These are phyloP conservation scores for Xenentodon cancila DNA, from an alignment of 2,797 vertebrate genomes.

Conservation along the genomic window DNA sequence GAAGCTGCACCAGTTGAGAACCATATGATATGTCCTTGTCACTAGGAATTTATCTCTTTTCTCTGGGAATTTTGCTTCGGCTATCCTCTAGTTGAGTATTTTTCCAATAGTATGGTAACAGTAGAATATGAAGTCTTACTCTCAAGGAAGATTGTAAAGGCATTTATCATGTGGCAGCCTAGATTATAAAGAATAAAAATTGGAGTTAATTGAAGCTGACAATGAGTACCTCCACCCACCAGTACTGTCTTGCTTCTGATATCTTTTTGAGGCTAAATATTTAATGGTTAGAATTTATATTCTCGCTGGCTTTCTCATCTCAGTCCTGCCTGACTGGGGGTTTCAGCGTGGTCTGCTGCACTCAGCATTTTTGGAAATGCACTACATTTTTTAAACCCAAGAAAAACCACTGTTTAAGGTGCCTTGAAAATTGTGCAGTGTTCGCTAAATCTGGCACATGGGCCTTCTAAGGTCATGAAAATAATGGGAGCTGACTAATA, in stretches of 20 bases:
- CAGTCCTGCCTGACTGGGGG: background rate
- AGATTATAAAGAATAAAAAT: background rate
- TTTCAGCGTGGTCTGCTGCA: background rate
- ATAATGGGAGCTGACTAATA: too few relatives aligned
- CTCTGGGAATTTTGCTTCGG: background rate
- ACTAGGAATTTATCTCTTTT: background rate
- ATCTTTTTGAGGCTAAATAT: background rate
- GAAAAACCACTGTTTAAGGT: background rate
- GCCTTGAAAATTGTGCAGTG: background rate
- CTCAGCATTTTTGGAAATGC: background rate
- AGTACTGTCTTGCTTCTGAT: too few relatives aligned
- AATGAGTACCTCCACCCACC: background rate
- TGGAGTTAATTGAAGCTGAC: background rate
- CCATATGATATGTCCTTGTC: too few relatives aligned
- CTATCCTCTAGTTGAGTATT: background rate
- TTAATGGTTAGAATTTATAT: background rate
- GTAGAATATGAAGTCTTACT: background rate
- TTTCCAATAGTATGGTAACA: slow-evolving; percentile 3
- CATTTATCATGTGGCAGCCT: too few relatives aligned
- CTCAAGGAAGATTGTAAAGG: background rate
- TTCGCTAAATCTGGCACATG: background rate
- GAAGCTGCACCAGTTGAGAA: too few relatives aligned
- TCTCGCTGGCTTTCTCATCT: background rate
- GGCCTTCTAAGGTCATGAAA: too few relatives aligned
- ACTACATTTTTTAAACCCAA: background rate